Evolutionary conservation across 2,113 vertebrate genomes (phyloP).

Genomic region (Phoxinus phoxinus): DNA sequence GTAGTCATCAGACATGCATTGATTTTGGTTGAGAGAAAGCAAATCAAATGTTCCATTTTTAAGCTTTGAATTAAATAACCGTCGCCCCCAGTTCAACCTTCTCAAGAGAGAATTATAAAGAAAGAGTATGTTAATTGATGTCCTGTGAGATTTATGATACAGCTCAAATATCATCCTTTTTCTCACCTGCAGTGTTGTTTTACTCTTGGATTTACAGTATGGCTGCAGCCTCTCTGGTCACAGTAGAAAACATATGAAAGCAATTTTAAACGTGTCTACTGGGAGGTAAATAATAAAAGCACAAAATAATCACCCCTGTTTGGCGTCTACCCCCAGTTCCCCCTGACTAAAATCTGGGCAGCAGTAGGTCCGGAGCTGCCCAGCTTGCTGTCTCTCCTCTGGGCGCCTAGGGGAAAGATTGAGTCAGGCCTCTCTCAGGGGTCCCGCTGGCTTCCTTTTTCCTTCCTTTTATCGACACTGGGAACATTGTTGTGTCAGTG

Average conservation of each 20-base stretch:
- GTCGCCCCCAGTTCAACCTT: neutral
- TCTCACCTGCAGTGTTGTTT: neutral
- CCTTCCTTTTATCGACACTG: neutral
- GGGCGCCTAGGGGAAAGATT: constrained; percentile 7
- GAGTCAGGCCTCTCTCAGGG: neutral
- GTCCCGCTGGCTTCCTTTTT: constrained; percentile 6
- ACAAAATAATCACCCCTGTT: neutral
- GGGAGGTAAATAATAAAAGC: constrained; percentile 28
- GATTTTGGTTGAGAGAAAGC: neutral
- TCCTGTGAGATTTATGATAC: neutral
- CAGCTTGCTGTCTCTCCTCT: neutral
- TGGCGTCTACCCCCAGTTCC: neutral
- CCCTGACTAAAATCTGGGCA: constrained; percentile 12
- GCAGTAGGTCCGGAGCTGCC: neutral
- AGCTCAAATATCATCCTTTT: neutral
- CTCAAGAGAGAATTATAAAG: neutral
- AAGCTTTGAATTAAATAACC: neutral
- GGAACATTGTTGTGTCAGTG: constrained; percentile 26
- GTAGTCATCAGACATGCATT: neutral
- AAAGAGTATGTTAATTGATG: neutral
- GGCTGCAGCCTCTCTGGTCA: neutral
- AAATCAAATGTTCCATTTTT: neutral
- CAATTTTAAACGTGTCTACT: neutral
- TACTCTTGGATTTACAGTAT: constrained; percentile 1
- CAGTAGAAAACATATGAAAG: constrained; percentile 24